phyloP scores from a whole-genome alignment of 2,888 invertebrate species.

The Drosophila prolongata region DNA sequence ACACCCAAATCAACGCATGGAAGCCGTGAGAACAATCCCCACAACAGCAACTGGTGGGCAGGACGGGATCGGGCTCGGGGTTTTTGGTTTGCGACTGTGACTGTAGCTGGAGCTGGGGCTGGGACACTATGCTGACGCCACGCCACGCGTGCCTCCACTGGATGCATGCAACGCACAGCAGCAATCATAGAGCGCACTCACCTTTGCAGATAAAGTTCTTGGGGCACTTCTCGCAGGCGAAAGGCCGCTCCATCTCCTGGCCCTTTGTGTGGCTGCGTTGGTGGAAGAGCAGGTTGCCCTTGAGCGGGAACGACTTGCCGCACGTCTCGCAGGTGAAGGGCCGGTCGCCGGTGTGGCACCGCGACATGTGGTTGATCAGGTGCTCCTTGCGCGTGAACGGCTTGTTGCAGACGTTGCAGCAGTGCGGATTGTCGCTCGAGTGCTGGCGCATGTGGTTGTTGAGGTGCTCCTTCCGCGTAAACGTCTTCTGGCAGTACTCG shows the following conservation, averaged over 20 bases:
- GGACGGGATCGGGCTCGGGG: not conserved
- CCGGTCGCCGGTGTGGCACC: conserved; percentile 90
- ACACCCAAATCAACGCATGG: not conserved
- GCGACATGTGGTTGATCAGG: conserved; percentile 92
- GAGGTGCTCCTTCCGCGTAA: conserved; percentile 93
- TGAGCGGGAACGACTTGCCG: conserved; percentile 93
- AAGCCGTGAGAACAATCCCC: conserved; percentile 26
- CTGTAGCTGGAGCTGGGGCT: conserved; percentile 33
- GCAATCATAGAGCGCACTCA: conserved; percentile 65
- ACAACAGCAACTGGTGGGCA: conserved; percentile 16
- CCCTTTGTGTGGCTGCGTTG: conserved; percentile 93
- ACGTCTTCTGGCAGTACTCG: conserved; percentile 93
- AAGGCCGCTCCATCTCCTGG: conserved; percentile 88
- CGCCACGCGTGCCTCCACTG: conserved; percentile 58
- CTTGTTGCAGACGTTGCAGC: conserved; percentile 93
- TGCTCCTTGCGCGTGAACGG: conserved; percentile 94
- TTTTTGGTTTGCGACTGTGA: not conserved
- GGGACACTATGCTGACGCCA: conserved; percentile 74
- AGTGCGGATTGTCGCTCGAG: conserved; percentile 94
- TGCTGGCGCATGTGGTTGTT: conserved; percentile 94
- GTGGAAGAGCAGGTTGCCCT: conserved; percentile 93
- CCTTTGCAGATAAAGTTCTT: conserved; percentile 96
- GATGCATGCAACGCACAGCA: conserved; percentile 33
- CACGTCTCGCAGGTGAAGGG: conserved; percentile 94
- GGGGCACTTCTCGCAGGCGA: conserved; percentile 92